phyloP scores from a whole-genome alignment of 2,113 vertebrate genomes.

The Cricetomys ansorgei region DNA sequence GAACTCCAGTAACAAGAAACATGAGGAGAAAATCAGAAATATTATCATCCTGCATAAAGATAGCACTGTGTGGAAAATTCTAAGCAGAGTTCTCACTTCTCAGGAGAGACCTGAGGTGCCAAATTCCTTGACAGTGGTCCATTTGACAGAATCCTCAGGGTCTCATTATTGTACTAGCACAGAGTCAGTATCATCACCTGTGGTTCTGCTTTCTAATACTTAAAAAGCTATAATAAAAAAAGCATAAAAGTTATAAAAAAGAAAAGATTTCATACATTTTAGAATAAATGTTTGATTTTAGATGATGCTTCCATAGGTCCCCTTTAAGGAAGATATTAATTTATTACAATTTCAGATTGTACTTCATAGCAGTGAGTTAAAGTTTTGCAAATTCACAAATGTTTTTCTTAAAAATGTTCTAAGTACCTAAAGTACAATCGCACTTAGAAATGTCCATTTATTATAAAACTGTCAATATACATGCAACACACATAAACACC shows the following conservation, averaged over 20 bases:
- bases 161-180: not conserved
- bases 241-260: not conserved
- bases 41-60: not conserved
- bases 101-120: not conserved
- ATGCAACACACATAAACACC: not conserved
- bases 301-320: not conserved
- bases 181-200: not conserved
- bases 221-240: not conserved
- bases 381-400: slow-evolving; percentile 4
- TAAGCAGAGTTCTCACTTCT: not conserved
- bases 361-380: not conserved
- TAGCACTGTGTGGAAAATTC: not conserved
- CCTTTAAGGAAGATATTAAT: not conserved
- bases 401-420: not conserved
- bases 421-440: not conserved
- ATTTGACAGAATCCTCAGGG: not conserved
- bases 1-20: not conserved
- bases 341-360: not conserved
- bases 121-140: not conserved
- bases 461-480: not conserved
- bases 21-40: not conserved
- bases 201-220: slow-evolving; percentile 29
- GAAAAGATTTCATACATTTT: not conserved
- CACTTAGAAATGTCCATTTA: not conserved
- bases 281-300: slow-evolving; percentile 21